Base-by-base conservation (phyloP, 2,113 vertebrate genomes). In the Calidris pygmaea region DNA sequence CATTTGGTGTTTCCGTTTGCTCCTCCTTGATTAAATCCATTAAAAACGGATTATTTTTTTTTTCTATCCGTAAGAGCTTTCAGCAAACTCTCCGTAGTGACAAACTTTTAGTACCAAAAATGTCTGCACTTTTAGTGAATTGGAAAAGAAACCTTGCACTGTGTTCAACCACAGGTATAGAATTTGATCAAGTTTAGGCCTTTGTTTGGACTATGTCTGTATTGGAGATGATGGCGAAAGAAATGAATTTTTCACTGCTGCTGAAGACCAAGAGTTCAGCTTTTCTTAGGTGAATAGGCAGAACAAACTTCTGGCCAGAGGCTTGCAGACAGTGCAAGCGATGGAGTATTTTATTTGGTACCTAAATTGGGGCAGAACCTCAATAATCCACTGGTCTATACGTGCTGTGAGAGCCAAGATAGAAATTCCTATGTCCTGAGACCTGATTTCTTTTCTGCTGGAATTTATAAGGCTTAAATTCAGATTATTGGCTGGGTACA, bases 1-100 rank as follows among this genome's bases (percentile, higher is more conserved):
- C 91, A 94, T 89, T 97, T 97, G 53, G 81, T 93, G 24, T 96
- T 94, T 96, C 93, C 7, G 2, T 95, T 93, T 93, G 92, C 60
- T 95, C 60, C 65, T 95, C 81, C 75, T 92, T 76, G 76, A 91
- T 43, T 82, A 85, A 95, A 90, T 90, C 91, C 84, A 85, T 96
- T 95, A 71, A 75, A 90, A 92, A 73, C 55, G 34, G 50, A n/a
- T 53, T 32, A n/a, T 53, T 32, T 22, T 85, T 47, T 85, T 87
- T 84, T 67, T 5, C 62, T 75, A 30, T 81, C 50, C 3, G 2
- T 73, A 94, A 70, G 37, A 79, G 35, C 45, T 73, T 92, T 76
- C 62, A 73, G 23, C 53, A 85, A 89, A 78, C 85, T 55, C 32
- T 84, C 7, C 23, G 79, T 67, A 87, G 71, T 55, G 63, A 19